These are phyloP conservation scores for Conus ventricosus DNA, from an alignment of 1,140 invertebrate species.

Conservation along the genomic window DNA sequence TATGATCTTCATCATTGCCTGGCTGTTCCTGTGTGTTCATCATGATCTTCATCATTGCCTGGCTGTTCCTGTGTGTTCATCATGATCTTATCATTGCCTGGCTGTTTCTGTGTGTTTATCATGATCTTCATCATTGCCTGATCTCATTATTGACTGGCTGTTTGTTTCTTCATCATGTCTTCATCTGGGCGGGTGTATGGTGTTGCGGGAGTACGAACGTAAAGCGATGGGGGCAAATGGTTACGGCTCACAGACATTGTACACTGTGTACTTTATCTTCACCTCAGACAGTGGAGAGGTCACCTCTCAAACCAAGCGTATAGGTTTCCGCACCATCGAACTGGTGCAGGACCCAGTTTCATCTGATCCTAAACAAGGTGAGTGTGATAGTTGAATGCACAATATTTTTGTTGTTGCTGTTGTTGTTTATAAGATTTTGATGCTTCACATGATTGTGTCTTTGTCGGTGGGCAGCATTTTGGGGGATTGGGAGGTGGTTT, in stretches of 20 bases:
- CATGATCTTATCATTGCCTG: too few species aligned
- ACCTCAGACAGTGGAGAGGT: conserved; percentile 66
- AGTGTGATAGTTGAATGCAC: not conserved
- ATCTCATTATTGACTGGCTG: too few species aligned
- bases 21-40: too few species aligned
- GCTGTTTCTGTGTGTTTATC: too few species aligned
- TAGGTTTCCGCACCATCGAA: conserved; percentile 94
- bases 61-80: too few species aligned
- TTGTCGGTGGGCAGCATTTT: too few species aligned
- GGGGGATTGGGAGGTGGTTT: too few species aligned
- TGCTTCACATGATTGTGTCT: not conserved
- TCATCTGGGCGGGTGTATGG: not conserved
- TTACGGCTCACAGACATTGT: conserved; percentile 89
- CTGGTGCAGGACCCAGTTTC: conserved; percentile 74
- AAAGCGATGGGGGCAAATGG: conserved; percentile 93
- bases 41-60: too few species aligned
- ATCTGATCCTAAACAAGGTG: conserved; percentile 37
- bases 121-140: too few species aligned
- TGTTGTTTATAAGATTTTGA: not conserved
- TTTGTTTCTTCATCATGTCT: too few species aligned
- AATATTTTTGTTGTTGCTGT: not conserved
- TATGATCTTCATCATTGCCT: too few species aligned
- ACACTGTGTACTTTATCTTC: conserved; percentile 80
- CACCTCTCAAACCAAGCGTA: conserved; percentile 72
- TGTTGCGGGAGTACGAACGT: conserved; percentile 15